Conservation (phyloP, 2,888 invertebrate genomes). For the Neoitamus cyanurus region DNA sequence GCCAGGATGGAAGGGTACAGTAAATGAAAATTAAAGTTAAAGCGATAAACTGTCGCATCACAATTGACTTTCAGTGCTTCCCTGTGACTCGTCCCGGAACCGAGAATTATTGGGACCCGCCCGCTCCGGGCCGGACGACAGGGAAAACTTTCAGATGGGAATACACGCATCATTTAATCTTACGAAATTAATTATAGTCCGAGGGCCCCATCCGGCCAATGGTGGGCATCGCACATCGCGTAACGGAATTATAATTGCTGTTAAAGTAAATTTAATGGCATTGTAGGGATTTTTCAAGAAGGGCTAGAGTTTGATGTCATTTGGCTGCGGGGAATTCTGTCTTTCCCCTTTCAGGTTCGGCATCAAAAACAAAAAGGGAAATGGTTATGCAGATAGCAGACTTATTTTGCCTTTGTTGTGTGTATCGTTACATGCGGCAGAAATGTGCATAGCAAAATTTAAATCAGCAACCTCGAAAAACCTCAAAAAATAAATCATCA, state of each 20-base stretch:
- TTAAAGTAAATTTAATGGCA: neutral
- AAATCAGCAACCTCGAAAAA: too few relatives aligned
- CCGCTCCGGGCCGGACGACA: neutral
- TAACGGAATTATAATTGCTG: neutral
- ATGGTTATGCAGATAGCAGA: too few relatives aligned
- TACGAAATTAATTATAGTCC: conserved; percentile 2
- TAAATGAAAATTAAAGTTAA: conserved; percentile 11
- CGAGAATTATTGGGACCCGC: conserved; percentile 10
- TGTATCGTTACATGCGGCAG: too few relatives aligned
- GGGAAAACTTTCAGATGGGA: conserved; percentile 8
- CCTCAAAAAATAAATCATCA: too few relatives aligned
- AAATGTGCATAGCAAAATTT: too few relatives aligned
- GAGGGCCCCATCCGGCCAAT: neutral
- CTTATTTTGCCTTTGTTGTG: too few relatives aligned
- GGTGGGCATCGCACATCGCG: neutral
- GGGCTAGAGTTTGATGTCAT: neutral
- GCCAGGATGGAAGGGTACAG: neutral
- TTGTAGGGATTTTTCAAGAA: neutral
- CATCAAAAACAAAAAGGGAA: too few relatives aligned
- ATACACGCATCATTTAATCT: conserved; percentile 22
- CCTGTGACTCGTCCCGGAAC: neutral
- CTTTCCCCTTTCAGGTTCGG: too few relatives aligned
- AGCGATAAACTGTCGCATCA: conserved; percentile 30
- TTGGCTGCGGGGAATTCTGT: neutral
- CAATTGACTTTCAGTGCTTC: conserved; percentile 22